These are phyloP conservation scores for Pollachius pollachius DNA, from an alignment of 2,113 vertebrate genomes.

Conservation along the genomic window DNA sequence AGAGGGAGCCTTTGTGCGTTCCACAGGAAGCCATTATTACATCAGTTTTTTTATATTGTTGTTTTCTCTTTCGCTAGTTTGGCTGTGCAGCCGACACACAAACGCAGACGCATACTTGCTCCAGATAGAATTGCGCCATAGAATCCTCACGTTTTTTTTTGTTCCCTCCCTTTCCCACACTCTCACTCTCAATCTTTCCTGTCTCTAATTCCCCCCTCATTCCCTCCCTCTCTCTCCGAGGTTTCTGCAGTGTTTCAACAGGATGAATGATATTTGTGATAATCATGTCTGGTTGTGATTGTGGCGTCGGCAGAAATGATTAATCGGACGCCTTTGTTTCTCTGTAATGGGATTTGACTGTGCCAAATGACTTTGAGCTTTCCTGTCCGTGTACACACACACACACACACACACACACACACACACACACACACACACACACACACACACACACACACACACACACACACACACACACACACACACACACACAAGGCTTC, in stretches of 20 bases:
- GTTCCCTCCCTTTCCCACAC: background rate
- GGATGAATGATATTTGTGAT: constrained; percentile 61
- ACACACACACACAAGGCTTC: background rate
- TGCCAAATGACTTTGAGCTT: constrained; percentile 51
- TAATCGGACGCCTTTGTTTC: constrained; percentile 70
- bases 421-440: background rate
- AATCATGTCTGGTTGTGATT: constrained; percentile 72
- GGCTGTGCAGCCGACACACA: background rate
- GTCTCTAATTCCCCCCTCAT: background rate
- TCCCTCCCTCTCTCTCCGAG: background rate
- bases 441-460: background rate
- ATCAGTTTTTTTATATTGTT: no score
- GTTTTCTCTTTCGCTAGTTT: background rate
- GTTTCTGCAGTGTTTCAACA: constrained; percentile 43
- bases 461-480: background rate
- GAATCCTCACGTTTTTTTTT: no score
- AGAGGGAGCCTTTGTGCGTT: background rate
- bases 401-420: background rate
- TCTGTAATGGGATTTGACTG: constrained; percentile 69
- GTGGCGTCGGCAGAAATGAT: constrained; percentile 64
- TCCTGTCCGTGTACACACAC: constrained; percentile 11
- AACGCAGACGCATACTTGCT: no score
- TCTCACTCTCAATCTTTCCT: background rate
- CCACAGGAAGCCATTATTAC: background rate
- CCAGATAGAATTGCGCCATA: background rate